Base-by-base conservation (phyloP, 2,113 vertebrate genomes). In the Anhinga rufa region DNA sequence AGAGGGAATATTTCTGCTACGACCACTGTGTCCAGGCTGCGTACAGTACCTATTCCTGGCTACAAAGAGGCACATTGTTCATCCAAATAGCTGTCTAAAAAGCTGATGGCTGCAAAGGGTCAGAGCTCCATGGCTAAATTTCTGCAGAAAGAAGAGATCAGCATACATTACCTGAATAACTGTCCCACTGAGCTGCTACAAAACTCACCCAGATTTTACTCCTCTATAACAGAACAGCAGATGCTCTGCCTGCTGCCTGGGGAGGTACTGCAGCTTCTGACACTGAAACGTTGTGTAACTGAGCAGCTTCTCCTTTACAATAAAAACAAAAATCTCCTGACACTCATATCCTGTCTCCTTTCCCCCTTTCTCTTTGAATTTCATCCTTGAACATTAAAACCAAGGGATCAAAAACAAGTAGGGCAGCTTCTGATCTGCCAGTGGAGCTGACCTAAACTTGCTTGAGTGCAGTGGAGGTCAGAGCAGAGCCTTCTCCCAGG, bases 21-120 rank as follows among this genome's bases (percentile, higher is more conserved):
- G 2, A 18, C 7, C 3, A 2, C 15, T 1, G 0, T 70, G 61
- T 52, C 55, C 31, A 36, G 42, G 10, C 32, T 69, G n/a, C 13
- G 4, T n/a, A 28, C 5, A 2, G 22, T 34, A 48, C 38, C 42
- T 72, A 21, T 13, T 3, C 16, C 70, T 71, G 36, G 18, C 10
- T 49, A 58, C 12, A 55, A 72, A 72, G 24, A 66, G 26, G 7
- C 14, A 9, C 8, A 18, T 25, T 52, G 10, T 42, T 91, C 22
- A 60, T 65, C 44, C 54, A 75, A 40, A 74, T 19, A 75, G 28
- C 51, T 75, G 28, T 52, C 62, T 66, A 46, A 68, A 85, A 86
- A 29, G 22, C 66, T 46, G 38, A 32, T 28, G 25, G 44, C 48
- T 82, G 44, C 42, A 64, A 58, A 68, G 13, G 20, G 4, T 55